phyloP scores from a whole-genome alignment of 2,797 vertebrate genomes.

The Lepilemur septentrionalis region DNA sequence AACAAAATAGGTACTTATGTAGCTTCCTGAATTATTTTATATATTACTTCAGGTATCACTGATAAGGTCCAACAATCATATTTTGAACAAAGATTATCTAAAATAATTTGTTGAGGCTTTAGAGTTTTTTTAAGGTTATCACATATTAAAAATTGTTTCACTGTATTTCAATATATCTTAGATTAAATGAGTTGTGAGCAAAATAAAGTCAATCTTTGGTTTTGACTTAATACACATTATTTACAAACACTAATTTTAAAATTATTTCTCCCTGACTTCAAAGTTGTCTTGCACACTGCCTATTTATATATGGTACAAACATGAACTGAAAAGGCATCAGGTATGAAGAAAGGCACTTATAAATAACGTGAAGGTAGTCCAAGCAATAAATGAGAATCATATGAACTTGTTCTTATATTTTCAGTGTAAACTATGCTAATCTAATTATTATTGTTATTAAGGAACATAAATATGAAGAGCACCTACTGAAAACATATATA shows the following conservation, averaged over 20 bases:
- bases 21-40: neutral
- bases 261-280: constrained; percentile 23
- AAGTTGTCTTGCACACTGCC: neutral
- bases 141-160: neutral
- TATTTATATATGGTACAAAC: neutral
- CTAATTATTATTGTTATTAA: neutral
- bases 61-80: neutral
- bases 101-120: neutral
- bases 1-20: neutral
- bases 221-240: neutral
- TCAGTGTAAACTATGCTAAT: neutral
- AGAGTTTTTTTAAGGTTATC: neutral
- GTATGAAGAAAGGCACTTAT: neutral
- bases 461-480: neutral
- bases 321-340: neutral
- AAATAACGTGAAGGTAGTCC: neutral
- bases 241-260: neutral
- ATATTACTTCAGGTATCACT: neutral
- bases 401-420: neutral
- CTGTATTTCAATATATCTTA: neutral
- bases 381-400: neutral
- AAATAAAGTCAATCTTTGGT: neutral
- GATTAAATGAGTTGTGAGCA: neutral
- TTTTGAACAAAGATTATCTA: neutral
- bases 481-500: neutral